phyloP scores from a whole-genome alignment of 1,140 invertebrate species.

The Drosophila chauvacae region DNA sequence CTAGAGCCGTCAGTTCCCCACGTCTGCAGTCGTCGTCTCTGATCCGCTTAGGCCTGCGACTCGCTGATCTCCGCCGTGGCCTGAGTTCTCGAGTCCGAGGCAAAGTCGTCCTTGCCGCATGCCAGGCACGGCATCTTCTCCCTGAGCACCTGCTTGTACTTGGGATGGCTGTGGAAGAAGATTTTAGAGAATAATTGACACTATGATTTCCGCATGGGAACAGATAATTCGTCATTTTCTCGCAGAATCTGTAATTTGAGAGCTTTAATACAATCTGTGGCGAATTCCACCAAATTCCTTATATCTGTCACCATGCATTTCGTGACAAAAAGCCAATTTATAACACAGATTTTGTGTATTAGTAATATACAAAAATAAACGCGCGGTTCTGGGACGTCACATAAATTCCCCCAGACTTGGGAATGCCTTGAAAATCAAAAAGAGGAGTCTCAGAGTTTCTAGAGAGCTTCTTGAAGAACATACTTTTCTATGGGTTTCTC shows the following conservation, averaged over 20 bases:
- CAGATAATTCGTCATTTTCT: conserved; percentile 5
- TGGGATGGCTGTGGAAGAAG: conserved; percentile 87
- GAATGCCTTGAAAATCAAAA: background rate
- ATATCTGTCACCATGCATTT: conserved; percentile 10
- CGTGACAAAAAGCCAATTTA: conserved; percentile 17
- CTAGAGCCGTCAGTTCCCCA: conserved; percentile 62
- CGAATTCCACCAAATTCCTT: conserved; percentile 4
- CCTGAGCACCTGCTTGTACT: conserved; percentile 87
- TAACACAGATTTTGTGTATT: background rate
- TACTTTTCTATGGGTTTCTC: background rate
- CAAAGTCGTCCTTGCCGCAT: conserved; percentile 86
- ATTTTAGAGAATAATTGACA: background rate
- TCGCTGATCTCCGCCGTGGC: conserved; percentile 79
- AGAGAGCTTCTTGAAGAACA: background rate
- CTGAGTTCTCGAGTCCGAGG: conserved; percentile 85
- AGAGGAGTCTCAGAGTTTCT: background rate
- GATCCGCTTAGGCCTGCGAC: conserved; percentile 68
- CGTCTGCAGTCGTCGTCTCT: conserved; percentile 71
- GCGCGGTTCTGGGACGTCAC: background rate
- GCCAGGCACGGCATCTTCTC: conserved; percentile 85
- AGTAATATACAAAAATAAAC: background rate
- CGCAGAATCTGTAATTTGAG: conserved; percentile 13
- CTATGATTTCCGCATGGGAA: background rate
- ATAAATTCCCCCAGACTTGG: background rate
- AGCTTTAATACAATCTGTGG: background rate